Conservation (phyloP, 2,888 invertebrate species). For the Mythimna albipuncta region DNA sequence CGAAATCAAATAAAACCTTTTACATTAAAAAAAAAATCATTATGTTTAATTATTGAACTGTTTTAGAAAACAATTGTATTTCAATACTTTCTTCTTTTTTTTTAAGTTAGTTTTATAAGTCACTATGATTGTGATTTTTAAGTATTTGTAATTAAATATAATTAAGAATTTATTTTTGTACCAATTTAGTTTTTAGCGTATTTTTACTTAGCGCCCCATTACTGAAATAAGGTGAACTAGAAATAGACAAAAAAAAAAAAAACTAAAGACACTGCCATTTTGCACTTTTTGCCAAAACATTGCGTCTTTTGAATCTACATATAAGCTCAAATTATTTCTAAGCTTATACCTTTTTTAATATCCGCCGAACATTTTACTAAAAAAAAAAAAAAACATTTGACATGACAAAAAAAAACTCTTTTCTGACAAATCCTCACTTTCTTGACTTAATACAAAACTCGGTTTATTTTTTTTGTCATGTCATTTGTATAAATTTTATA, state of each 20-base stretch:
- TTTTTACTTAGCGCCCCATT: constrained; percentile 57
- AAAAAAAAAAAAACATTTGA: constrained; percentile 40
- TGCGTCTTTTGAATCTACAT: constrained; percentile 39
- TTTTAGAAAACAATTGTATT: constrained; percentile 30
- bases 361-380: constrained; percentile 55
- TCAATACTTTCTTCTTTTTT: not conserved
- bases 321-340: constrained; percentile 59
- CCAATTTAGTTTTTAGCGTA: constrained; percentile 74
- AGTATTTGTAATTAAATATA: constrained; percentile 74
- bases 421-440: not conserved
- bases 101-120: constrained; percentile 75
- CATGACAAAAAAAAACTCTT: constrained; percentile 44
- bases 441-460: not conserved
- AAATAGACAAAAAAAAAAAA: constrained; percentile 32
- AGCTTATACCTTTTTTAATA: constrained; percentile 51
- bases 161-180: constrained; percentile 86
- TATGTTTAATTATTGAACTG: constrained; percentile 12
- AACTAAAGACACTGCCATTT: constrained; percentile 82
- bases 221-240: constrained; percentile 69
- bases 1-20: constrained; percentile 33
- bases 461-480: constrained; percentile 58
- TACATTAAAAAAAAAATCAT: constrained; percentile 7
- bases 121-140: constrained; percentile 87
- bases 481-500: constrained; percentile 57
- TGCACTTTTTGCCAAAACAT: constrained; percentile 75